Conservation (phyloP, 2,113 vertebrate species). For the Dunckerocampus dactyliophorus region DNA sequence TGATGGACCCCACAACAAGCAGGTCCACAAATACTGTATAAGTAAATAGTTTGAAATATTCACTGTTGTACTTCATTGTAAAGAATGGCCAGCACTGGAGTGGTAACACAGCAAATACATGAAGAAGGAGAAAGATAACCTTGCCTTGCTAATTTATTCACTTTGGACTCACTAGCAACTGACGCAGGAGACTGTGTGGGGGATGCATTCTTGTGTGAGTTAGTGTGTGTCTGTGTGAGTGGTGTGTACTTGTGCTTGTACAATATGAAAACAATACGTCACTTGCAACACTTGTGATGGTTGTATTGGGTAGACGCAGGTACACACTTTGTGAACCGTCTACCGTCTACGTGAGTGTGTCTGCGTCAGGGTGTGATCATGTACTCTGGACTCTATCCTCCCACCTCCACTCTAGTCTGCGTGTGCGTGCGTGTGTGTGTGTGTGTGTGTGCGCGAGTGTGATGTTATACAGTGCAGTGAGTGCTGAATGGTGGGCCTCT, state of each 20-base stretch:
- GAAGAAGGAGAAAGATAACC: slow-evolving; percentile 9
- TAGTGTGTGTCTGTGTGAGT: slow-evolving; percentile 34
- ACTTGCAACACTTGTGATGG: slow-evolving; percentile 27
- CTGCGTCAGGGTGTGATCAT: slow-evolving; percentile 5
- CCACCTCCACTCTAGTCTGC: slow-evolving; percentile 38
- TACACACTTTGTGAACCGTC: slow-evolving; percentile 58
- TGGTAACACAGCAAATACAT: background rate
- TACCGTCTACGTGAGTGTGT: slow-evolving; percentile 35
- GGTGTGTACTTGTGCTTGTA: slow-evolving; percentile 13
- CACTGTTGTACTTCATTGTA: background rate
- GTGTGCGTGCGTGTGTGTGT: slow-evolving; percentile 22
- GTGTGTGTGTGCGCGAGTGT: slow-evolving; percentile 39
- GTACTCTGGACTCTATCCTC: slow-evolving; percentile 41
- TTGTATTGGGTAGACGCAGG: slow-evolving; percentile 44
- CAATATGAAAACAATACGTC: slow-evolving; percentile 36
- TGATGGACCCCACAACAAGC: too few relatives aligned
- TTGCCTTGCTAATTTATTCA: slow-evolving; percentile 61
- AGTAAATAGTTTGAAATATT: too few relatives aligned
- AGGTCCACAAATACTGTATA: too few relatives aligned
- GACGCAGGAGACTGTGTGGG: slow-evolving; percentile 73
- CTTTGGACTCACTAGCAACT: slow-evolving; percentile 65
- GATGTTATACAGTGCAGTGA: slow-evolving; percentile 35
- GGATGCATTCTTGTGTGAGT: slow-evolving; percentile 29
- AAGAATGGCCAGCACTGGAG: background rate
- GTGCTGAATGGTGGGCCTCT: slow-evolving; percentile 66